A percentile compares a stretch with the other conserved stretches of the same genome.
Evolutionary conservation across 2,888 invertebrate genomes (phyloP).

Genomic region (Malthinus seriepunctatus): DNA sequence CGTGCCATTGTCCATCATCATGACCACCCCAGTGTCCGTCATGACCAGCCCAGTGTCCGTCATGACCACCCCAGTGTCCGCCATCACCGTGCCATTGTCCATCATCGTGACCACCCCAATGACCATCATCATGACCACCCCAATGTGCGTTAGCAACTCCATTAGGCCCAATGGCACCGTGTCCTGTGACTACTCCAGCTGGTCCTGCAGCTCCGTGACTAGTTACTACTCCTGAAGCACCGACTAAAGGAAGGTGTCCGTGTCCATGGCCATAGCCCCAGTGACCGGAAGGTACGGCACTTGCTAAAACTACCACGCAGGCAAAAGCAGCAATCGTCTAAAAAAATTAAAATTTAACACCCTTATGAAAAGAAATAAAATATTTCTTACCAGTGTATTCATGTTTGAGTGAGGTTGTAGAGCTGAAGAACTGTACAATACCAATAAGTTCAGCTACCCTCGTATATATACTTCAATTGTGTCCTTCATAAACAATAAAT

Average conservation of each 20-base stretch:
- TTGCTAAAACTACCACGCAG: conserved; percentile 36
- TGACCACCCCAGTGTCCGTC: conserved; percentile 19
- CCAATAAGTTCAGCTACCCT: conserved; percentile 21
- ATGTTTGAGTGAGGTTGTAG: conserved; percentile 31
- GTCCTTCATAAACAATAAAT: conserved; percentile 32
- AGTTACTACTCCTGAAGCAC: conserved; percentile 34
- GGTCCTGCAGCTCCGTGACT: conserved; percentile 29
- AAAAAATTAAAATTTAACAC: conserved; percentile 7
- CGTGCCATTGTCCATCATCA: conserved; percentile 29
- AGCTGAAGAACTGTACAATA: conserved; percentile 31
- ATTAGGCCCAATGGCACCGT: conserved; percentile 21
- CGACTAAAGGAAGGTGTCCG: conserved; percentile 17
- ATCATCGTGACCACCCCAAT: conserved; percentile 17
- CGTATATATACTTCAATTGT: conserved; percentile 34
- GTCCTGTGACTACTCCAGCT: conserved; percentile 33
- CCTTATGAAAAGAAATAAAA: background rate
- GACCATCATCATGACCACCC: conserved; percentile 1
- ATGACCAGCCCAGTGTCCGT: conserved; percentile 23
- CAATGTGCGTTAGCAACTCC: conserved; percentile 13
- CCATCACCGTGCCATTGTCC: conserved; percentile 31
- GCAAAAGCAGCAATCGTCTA: conserved; percentile 35
- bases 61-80: conserved; percentile 20
- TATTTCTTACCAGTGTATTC: conserved; percentile 38
- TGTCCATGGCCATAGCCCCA: conserved; percentile 21
- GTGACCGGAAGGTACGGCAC: conserved; percentile 34